Base-by-base conservation (phyloP, 2,888 invertebrate species). In the Callimorpha dominula region DNA sequence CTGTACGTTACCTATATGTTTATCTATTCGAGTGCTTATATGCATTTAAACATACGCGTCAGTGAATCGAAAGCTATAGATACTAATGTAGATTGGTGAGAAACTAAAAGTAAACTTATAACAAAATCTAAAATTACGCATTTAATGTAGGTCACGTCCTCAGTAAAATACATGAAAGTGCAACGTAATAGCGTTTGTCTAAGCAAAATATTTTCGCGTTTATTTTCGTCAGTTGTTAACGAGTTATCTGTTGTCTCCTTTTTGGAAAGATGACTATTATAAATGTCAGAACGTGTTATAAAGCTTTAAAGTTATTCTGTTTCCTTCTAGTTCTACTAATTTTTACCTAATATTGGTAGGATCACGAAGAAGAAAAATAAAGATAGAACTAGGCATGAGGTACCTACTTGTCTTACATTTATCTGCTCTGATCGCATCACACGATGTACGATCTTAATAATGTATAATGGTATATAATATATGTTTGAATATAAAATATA, bases 121-220 rank as follows among this genome's bases (percentile, higher is more conserved):
- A 60, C 42, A 66, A 50, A 42, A 40, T 71, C 71, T 71, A 71
- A 60, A 62, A 50, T 50, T 66, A 66, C n/a, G n/a, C 52, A 46
- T 60, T 11, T 20, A 46, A 67, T 43, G 8, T 71, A 67, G 67
- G 67, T 43, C 67, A 66, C 11, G 67, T 71, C 52, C 31, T 43
- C 65, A 66, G 52, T 20, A 20, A 20, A 40, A 62, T 50, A 63
- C 60, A 62, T 50, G 54, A 65, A 71, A 60, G n/a, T 66, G 70
- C 49, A 66, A 17, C 40, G 60, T 66, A 57, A 71, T 66, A 57
- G n/a, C 57, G 65, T 60, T n/a, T 46, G 20, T 14, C 57, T 8
- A 57, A 46, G 54, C 40, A 49, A 9, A 54, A 42, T 68, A 42
- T 68, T 67, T 57, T 68, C 68, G 40, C 54, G n/a, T 20, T 20